Conservation (phyloP, 1,140 invertebrate genomes). For the Ctenoplectra terminalis region DNA sequence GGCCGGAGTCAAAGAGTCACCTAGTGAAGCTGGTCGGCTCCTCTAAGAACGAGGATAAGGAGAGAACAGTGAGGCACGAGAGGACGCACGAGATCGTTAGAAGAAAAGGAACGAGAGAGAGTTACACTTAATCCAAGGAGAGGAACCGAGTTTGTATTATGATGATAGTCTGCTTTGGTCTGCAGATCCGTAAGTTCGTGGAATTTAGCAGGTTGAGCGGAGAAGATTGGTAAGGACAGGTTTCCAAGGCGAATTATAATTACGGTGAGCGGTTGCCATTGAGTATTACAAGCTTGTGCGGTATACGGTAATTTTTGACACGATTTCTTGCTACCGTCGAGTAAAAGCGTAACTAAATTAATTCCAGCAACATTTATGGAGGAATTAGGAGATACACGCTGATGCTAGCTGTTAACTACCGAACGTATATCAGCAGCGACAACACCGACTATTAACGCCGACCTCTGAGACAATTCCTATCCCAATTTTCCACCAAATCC, state of each 20-base stretch:
- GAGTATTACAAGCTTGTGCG: not conserved
- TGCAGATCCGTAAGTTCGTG: not conserved
- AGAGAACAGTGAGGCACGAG: not conserved
- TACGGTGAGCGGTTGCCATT: slow-evolving; percentile 3
- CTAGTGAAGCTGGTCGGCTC: slow-evolving; percentile 9
- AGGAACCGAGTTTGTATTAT: not conserved
- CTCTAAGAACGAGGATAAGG: slow-evolving; percentile 10
- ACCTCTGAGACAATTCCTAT: too few relatives aligned
- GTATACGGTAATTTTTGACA: not conserved
- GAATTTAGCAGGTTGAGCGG: not conserved
- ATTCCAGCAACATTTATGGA: not conserved
- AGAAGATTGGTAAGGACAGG: not conserved
- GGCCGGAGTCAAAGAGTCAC: slow-evolving; percentile 59
- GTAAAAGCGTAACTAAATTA: not conserved
- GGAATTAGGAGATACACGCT: too few relatives aligned
- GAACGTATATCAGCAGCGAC: too few relatives aligned
- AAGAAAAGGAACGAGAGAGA: not conserved
- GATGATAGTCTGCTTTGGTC: not conserved
- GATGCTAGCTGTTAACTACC: too few relatives aligned
- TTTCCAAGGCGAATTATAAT: slow-evolving; percentile 2
- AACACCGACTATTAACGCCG: too few relatives aligned
- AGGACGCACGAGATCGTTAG: not conserved
- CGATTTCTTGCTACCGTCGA: not conserved
- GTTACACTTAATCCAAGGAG: not conserved
- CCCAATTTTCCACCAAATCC: too few relatives aligned